A percentile compares a stretch with the other conserved stretches of the same genome.
Evolutionary conservation across 1,140 invertebrate species (phyloP).

Genomic region (Cherax quadricarinatus): DNA sequence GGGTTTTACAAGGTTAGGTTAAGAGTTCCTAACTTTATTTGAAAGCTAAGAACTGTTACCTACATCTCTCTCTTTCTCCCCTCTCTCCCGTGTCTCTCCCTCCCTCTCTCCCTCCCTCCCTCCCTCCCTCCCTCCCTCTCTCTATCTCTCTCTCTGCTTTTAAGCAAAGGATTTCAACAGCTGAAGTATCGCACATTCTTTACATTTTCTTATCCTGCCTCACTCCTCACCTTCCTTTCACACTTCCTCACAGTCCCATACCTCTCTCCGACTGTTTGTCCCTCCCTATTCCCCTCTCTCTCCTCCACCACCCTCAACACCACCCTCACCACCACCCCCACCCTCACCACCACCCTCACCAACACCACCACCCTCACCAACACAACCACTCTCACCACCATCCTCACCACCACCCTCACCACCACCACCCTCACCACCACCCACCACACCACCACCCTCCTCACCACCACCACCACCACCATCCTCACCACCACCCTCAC

Average conservation of each 20-base stretch:
- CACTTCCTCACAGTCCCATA: neutral
- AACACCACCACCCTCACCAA: no score
- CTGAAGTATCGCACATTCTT: neutral
- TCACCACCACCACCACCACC: no score
- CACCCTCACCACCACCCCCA: no score
- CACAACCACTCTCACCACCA: no score
- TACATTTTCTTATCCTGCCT: neutral
- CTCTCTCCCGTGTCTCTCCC: neutral
- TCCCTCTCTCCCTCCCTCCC: neutral
- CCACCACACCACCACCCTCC: no score
- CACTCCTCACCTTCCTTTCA: neutral
- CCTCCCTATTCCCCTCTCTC: neutral
- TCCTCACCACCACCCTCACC: no score
- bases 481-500: no score
- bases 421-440: no score
- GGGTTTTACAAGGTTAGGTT: no score
- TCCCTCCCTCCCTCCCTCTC: neutral
- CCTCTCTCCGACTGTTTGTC: neutral
- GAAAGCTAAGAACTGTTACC: no score
- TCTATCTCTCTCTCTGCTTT: neutral
- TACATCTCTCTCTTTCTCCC: constrained; percentile 4
- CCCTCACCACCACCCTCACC: no score
- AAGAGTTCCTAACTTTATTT: no score
- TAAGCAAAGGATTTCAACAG: neutral
- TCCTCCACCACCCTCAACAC: neutral